Conservation (phyloP, 2,888 invertebrate species). For the Euspilapteryx auroguttella region DNA sequence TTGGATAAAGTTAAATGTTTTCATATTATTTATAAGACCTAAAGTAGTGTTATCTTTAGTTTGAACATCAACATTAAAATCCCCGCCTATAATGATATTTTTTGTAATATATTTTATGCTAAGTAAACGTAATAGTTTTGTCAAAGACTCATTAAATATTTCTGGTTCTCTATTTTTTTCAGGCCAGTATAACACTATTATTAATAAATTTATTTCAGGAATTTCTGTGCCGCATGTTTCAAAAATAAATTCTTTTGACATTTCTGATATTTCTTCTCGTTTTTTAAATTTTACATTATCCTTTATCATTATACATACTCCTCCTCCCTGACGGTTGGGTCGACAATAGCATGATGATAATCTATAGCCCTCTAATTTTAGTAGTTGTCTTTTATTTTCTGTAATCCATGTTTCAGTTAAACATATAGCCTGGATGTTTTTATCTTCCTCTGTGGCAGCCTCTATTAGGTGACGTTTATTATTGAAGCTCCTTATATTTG, state of each 20-base stretch:
- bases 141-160: neutral
- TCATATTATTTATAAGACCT: neutral
- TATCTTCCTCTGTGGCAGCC: neutral
- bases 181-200: neutral
- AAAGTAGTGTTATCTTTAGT: neutral
- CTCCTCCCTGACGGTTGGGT: neutral
- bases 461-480: too few species aligned
- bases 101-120: neutral
- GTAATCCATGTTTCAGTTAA: conserved; percentile 1
- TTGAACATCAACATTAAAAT: too few species aligned
- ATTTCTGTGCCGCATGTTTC: conserved; percentile 1
- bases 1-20: neutral
- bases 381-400: neutral
- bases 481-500: conserved; percentile 1
- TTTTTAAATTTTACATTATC: neutral
- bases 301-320: neutral
- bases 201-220: neutral
- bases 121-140: neutral
- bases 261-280: neutral
- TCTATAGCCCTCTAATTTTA: neutral
- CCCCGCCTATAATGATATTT: too few species aligned
- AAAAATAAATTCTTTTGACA: conserved; percentile 1
- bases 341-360: neutral
- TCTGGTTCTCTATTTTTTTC: too few species aligned
- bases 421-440: neutral